phyloP scores from a whole-genome alignment of 92 coral and sea anemone species.

The Epizoanthus illoricatus region DNA sequence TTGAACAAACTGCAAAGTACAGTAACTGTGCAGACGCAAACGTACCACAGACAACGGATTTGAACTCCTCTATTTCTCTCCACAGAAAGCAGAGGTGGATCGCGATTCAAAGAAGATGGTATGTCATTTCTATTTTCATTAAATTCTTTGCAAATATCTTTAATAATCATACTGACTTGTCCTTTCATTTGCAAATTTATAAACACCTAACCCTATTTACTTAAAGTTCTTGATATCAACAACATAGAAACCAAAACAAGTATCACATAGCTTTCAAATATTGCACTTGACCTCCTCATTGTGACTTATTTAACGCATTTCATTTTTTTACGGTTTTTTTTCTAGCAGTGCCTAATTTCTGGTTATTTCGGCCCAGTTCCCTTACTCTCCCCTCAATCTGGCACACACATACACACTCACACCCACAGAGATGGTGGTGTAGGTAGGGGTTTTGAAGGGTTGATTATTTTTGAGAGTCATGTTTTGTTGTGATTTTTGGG shows the following conservation, averaged over 20 bases:
- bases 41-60: background rate
- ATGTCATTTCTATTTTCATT: background rate
- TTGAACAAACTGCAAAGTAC: background rate
- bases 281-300: background rate
- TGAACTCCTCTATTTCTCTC: conserved; percentile 11
- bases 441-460: too few species aligned
- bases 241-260: too few species aligned
- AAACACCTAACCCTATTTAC: too few species aligned
- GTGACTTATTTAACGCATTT: background rate
- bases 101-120: conserved; percentile 74
- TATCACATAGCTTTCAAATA: too few species aligned
- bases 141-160: background rate
- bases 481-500: too few species aligned
- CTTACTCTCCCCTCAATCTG: too few species aligned
- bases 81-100: conserved; percentile 70
- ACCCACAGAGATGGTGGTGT: too few species aligned
- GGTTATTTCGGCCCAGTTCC: background rate
- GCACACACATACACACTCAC: too few species aligned
- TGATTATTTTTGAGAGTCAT: too few species aligned
- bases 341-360: background rate
- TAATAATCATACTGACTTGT: too few species aligned
- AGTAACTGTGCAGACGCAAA: background rate
- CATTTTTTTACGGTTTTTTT: background rate
- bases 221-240: too few species aligned
- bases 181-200: too few species aligned